Evolutionary conservation across 2,113 vertebrate genomes (phyloP), one percentile per base, ranked within the genome.

Genomic region (Callaeas wilsoni): DNA sequence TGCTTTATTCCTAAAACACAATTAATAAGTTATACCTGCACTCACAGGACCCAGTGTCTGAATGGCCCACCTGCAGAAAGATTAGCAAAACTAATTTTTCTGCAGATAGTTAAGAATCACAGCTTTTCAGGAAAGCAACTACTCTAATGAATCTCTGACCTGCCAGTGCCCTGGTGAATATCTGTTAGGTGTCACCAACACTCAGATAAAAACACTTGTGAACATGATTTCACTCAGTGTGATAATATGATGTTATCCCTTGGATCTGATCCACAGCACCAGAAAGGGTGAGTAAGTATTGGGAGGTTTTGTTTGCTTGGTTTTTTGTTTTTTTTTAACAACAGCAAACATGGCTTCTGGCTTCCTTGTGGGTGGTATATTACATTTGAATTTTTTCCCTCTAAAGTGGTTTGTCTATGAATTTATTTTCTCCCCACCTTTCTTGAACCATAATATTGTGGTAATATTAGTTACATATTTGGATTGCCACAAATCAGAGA

Each of bases 381-480:
- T 89, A 84, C 77, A 84, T 41, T 13, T 55, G 26, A 70, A 13
- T 52, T 69, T 78, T 81, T 90, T 62, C 16, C 32, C 73, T 26
- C 50, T 57, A 32, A 90, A 81, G 37, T 59, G 19, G 7, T 78
- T 77, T 52, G 89, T 35, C 30, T 89, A 59, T 67, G n/a, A 86
- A 86, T 88, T 88, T 88, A 64, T 89, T 93, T 93, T 95, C 52
- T 89, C 76, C 52, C 59, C 0, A 0, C 68, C 52, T 73, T 89
- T 35, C 23, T 59, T 84, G 67, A 93, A 94, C n/a, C 55, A 88
- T 67, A 92, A 92, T 55, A 88, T 47, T 86, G 37, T 92, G 25
- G 37, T 90, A 93, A 90, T 75, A 92, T 67, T 78, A 78, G 68
- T 89, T 94, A 87, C 64, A 93, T 64, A 59, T 95, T 71, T 42